Base-by-base conservation (phyloP, 2,888 invertebrate genomes). In the Pemphredon lugubris region DNA sequence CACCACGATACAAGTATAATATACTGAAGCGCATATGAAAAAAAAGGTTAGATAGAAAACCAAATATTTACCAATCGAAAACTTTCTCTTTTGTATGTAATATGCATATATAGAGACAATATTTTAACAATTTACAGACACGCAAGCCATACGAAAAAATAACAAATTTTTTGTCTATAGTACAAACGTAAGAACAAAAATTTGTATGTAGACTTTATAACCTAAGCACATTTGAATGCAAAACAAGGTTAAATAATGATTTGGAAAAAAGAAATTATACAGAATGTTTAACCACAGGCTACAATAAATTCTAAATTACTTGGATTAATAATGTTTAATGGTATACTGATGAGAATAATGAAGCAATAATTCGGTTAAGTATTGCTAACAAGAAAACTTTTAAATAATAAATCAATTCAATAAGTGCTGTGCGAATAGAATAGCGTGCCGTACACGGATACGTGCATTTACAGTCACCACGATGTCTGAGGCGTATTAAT, bases 381-480 rank as follows among this genome's bases (percentile, higher is more conserved):
- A 11, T 6, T 4, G 4, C 4, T n/a, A n/a, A 20, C 6, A 20
- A 9, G 39, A 55, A 14, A 14, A 14, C 18, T 30, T 37, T 40
- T 45, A 60, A 45, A 4, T 21, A 65, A 32, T 18, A 53, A 40
- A 26, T 39, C 3, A 39, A 60, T 59, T 42, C 13, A 6, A 23
- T 48, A 50, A 61, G 60, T 63, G 44, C 23, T 53, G 39, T 4
- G 23, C n/a, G n/a, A 50, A 32, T 34, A 50, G 6, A 58, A 34
- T 55, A 70, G 55, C 55, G 64, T 60, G 65, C 55, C 42, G 23
- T 61, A 13, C 11, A 61, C 20, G 26, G 21, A 50, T 65, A 30
- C 53, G 23, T 40, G 32, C 20, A 13, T 57, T 45, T 5, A 16
- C 13, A 30, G 45, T 32, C 26, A 6, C 30, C 55, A 21, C 11